Base-by-base conservation (phyloP, 2,888 invertebrate species). In the Dryadula phaetusa region DNA sequence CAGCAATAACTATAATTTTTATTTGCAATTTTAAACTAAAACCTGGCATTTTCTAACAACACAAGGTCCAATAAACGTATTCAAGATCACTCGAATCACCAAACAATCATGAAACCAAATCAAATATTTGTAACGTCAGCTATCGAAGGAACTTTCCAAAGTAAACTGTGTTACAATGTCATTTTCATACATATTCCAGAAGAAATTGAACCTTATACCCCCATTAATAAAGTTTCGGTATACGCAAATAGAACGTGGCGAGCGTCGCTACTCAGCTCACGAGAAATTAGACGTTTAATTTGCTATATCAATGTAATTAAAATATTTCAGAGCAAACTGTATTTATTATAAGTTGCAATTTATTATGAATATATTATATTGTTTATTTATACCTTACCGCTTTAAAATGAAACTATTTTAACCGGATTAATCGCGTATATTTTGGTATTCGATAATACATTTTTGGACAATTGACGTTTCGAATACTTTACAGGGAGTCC, bases 201-300 rank as follows among this genome's bases (percentile, higher is more conserved):
- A 6, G 46, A 42, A 32, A 44, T 44, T 25, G 12, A 49, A 49
- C 34, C 6, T 25, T 63, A 49, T n/a, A 37, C 1, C 3, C 6
- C 2, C 22, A 7, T n/a, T 0, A 1, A 16, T 62, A 49, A 22
- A 12, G 40, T 49, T 14, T 20, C 7, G 20, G 16, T 7, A n/a
- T 16, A 1, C 25, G 25, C 40, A 49, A 25, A 28, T 42, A 16
- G n/a, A 22, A 34, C 4, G 10, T 18, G 14, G 34, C 40, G 34
- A 25, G 34, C 28, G 32, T 56, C 18, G n/a, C 37, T 54, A 47
- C 56, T 32, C 37, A 37, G 34, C 62, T 67, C 32, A 47, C 34
- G 49, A 67, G 25, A 67, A 67, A 67, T 62, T 67, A 62, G 44
- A 49, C 56, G 42, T 49, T 67, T 62, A 58, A 63, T 67, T 58